These are phyloP conservation scores for Pterocles gutturalis DNA, from an alignment of 2,113 vertebrate genomes.

Conservation along the genomic window DNA sequence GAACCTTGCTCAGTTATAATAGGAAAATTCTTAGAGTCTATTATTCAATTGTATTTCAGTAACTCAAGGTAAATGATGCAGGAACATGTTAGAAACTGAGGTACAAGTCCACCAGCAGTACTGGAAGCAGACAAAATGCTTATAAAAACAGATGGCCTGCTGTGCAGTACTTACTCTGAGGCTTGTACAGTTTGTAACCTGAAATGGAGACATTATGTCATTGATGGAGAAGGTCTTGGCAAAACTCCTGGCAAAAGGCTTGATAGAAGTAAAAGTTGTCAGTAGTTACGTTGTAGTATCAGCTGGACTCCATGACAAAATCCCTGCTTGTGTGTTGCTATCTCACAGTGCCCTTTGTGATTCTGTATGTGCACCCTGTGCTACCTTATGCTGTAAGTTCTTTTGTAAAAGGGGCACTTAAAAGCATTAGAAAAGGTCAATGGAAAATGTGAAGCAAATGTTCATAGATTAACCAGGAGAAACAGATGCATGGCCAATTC, in stretches of 20 bases:
- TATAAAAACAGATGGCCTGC: not conserved
- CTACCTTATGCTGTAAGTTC: not conserved
- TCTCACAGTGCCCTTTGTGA: not conserved
- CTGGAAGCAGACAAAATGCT: not conserved
- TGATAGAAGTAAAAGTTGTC: not conserved
- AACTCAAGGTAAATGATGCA: not conserved
- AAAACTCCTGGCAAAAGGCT: not conserved
- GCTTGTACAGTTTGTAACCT: not conserved
- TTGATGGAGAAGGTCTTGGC: not conserved
- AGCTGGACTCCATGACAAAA: not conserved
- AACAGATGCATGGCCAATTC: not conserved
- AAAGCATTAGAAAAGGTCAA: not conserved
- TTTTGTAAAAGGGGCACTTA: not conserved
- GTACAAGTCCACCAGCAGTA: not conserved
- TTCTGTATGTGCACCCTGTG: not conserved
- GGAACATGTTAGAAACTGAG: not conserved
- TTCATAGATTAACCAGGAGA: not conserved
- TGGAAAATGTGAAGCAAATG: not conserved
- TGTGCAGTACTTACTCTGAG: not conserved
- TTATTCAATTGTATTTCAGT: not conserved
- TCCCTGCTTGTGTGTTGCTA: not conserved
- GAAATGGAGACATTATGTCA: not conserved
- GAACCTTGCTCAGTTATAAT: not conserved
- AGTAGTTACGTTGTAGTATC: not conserved
- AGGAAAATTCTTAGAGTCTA: not conserved